Base-by-base conservation (phyloP, 2,797 vertebrate species). In the Distichodus sexfasciatus region DNA sequence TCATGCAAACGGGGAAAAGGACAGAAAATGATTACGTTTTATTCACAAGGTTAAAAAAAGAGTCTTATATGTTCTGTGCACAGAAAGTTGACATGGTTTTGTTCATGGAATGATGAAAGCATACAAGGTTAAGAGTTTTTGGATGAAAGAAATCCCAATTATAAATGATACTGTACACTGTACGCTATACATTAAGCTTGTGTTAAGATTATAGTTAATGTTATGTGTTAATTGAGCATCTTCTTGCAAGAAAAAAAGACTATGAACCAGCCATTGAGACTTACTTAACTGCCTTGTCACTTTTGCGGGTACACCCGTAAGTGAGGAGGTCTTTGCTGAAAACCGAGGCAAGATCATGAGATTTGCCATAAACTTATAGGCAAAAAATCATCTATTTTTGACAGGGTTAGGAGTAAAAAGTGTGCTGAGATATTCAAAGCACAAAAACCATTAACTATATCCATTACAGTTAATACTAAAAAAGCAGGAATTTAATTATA, bases 221-320 rank as follows among this genome's bases (percentile, higher is more conserved):
- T 73, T 69, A 73, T 29, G 47, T 33, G 73, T 71, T 71, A 69
- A 60, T 54, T 50, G 21, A 76, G 44, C 43, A 64, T 21, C 48
- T 23, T 62, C 10, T 71, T 71, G 62, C 36, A 53, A 61, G 54
- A 40, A 63, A 43, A 51, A 9, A n/a, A n/a, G 24, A 59, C 64
- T 54, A 31, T 36, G 29, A 66, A 40, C 15, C 54, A 76, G 46
- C 60, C 70, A 51, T 31, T 59, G 50, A 47, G 72, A 78, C 79
- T 78, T 81, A 78, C 74, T 79, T 74, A 71, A 66, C 60, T 47
- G 66, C 47, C 17, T n/a, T 63, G 66, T 69, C 29, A 76, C 41
- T 60, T 62, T 65, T 57, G 59, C 9, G 11, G 68, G 29, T 43
- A 60, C 47, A 70, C 43, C 71, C 55, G 1, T 46, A 63, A 57